These are phyloP conservation scores for Barnardius zonarius DNA, from an alignment of 2,113 vertebrate species.

Conservation along the genomic window DNA sequence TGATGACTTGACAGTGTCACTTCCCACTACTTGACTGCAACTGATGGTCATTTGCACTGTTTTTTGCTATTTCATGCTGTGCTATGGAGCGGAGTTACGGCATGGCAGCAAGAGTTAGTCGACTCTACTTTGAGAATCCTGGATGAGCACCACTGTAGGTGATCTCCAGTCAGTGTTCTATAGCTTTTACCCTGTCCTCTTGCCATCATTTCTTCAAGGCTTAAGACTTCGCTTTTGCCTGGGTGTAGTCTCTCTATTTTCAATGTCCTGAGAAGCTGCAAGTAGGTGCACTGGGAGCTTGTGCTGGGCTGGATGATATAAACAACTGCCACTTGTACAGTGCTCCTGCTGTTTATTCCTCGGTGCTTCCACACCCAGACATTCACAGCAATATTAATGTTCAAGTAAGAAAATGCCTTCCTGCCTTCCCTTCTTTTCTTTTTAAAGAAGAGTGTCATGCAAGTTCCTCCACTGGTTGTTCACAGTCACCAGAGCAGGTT, in stretches of 20 bases:
- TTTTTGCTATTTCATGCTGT: background rate
- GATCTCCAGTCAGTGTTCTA: background rate
- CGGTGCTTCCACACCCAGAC: background rate
- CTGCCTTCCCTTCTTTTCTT: background rate
- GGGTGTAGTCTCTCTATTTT: background rate
- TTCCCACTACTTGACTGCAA: background rate
- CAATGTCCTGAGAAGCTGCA: background rate
- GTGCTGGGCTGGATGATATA: background rate
- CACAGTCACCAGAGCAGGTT: background rate
- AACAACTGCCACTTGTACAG: background rate
- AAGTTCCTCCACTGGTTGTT: background rate
- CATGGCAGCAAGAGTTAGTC: background rate
- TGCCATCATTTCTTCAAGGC: background rate
- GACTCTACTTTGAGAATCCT: background rate
- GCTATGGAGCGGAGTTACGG: fast-evolving
- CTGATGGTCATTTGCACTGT: background rate
- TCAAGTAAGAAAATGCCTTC: background rate
- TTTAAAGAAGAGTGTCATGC: background rate
- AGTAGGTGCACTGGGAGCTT: background rate
- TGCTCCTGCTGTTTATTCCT: background rate
- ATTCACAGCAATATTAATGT: background rate
- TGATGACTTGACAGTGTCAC: background rate
- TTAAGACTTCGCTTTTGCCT: background rate
- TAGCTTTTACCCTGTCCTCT: background rate
- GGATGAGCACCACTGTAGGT: fast-evolving